Evolutionary conservation across 1,140 invertebrate genomes (phyloP).

Genomic region (Macrotrachela quadricornifera): DNA sequence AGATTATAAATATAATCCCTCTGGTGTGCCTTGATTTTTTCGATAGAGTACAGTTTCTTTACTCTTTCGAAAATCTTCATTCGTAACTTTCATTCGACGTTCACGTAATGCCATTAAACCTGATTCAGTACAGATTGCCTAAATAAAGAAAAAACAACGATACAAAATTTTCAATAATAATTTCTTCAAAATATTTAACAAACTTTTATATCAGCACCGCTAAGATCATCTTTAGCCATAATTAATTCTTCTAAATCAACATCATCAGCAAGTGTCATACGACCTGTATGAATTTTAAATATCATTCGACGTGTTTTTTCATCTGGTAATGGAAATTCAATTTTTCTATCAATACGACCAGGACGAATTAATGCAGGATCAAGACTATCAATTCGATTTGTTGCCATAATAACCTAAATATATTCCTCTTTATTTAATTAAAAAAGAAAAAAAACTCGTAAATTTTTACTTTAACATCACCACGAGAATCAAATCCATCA

Average conservation of each 20-base stretch:
- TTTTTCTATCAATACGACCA: slow-evolving; percentile 94
- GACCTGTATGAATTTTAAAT: slow-evolving; percentile 89
- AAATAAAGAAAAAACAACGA: slow-evolving; percentile 14
- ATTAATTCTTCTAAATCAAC: slow-evolving; percentile 93
- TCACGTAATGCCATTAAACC: slow-evolving; percentile 89
- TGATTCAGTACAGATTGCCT: slow-evolving; percentile 99
- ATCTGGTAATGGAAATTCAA: slow-evolving; percentile 95
- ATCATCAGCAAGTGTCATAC: slow-evolving; percentile 90
- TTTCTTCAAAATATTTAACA: not conserved
- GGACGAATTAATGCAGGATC: slow-evolving; percentile 95
- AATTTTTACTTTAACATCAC: slow-evolving; percentile 72
- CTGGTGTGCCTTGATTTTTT: slow-evolving; percentile 96
- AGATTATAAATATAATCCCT: slow-evolving; percentile 80
- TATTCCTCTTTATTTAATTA: not conserved
- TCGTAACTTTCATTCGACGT: slow-evolving; percentile 95
- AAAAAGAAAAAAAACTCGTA: not conserved
- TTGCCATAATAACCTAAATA: slow-evolving; percentile 77
- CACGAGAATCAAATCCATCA: slow-evolving; percentile 89
- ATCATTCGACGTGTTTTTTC: slow-evolving; percentile 95
- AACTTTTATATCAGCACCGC: slow-evolving; percentile 66
- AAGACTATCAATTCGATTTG: slow-evolving; percentile 93
- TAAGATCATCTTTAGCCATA: slow-evolving; percentile 97
- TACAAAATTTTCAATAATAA: not conserved
- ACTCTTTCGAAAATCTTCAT: slow-evolving; percentile 96
- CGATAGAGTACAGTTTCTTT: slow-evolving; percentile 97